These are phyloP conservation scores for Oreortyx pictus DNA, from an alignment of 2,797 vertebrate species.

Conservation along the genomic window DNA sequence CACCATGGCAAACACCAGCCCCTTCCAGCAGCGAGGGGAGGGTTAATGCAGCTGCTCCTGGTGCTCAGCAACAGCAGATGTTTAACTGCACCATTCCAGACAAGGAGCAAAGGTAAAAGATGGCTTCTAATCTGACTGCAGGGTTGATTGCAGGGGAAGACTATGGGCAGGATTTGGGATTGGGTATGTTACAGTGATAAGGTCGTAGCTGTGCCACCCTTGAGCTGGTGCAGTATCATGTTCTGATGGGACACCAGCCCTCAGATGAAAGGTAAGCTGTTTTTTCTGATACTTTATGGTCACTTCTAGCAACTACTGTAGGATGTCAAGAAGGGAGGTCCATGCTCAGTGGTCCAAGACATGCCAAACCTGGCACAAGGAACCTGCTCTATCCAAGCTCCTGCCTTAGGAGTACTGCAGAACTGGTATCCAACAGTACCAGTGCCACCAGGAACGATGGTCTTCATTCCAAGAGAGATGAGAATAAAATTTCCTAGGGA, in stretches of 20 bases:
- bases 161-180: neutral
- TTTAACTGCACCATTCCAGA: neutral
- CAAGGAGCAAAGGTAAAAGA: neutral
- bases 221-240: accelerated
- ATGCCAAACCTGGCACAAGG: accelerated
- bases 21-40: neutral
- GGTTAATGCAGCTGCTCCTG: neutral
- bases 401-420: neutral
- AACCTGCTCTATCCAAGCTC: neutral
- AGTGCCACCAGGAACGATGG: accelerated
- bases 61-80: neutral
- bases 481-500: neutral
- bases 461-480: neutral
- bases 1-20: neutral
- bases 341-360: neutral
- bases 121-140: accelerated
- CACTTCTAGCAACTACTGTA: neutral
- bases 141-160: accelerated
- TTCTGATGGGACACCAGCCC: neutral
- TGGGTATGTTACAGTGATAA: accelerated
- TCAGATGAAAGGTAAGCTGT: neutral
- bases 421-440: accelerated
- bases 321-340: neutral
- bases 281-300: neutral
- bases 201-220: accelerated